A percentile compares a stretch with the other conserved stretches of the same genome.
Evolutionary conservation across 2,797 vertebrate genomes (phyloP).

Genomic region (Pangasius mekongensis): DNA sequence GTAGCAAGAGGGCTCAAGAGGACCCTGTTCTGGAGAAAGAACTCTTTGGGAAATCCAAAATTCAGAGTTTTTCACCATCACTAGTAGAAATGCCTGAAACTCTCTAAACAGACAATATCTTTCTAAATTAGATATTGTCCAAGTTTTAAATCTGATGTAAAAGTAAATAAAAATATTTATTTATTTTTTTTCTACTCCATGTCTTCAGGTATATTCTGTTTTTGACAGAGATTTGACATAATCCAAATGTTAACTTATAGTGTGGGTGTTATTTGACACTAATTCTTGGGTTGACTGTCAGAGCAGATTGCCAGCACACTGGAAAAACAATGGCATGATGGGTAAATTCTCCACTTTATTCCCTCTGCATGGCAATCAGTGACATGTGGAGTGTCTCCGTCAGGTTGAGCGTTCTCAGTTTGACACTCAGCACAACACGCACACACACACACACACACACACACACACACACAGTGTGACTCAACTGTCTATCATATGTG

Average conservation of each 20-base stretch:
- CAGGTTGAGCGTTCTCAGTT: slow-evolving; percentile 38
- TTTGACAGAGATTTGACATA: slow-evolving; percentile 53
- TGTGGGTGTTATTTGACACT: slow-evolving; percentile 70
- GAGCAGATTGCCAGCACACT: slow-evolving; percentile 62
- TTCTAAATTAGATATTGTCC: neutral
- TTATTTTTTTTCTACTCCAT: neutral
- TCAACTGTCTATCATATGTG: slow-evolving; percentile 30
- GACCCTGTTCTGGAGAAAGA: neutral
- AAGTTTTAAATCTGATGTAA: neutral
- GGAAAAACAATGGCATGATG: slow-evolving; percentile 48
- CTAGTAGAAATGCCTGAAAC: neutral
- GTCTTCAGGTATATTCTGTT: slow-evolving; percentile 61
- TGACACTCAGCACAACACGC: slow-evolving; percentile 21
- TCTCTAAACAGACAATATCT: neutral
- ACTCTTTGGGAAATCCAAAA: too few relatives aligned
- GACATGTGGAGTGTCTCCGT: slow-evolving; percentile 66
- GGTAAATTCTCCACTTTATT: slow-evolving; percentile 38
- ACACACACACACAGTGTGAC: slow-evolving; percentile 3
- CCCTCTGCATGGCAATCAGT: slow-evolving; percentile 58
- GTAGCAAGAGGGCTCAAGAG: neutral
- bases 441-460: slow-evolving; percentile 14
- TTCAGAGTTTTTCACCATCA: neutral
- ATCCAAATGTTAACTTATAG: slow-evolving; percentile 67
- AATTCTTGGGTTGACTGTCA: slow-evolving; percentile 74
- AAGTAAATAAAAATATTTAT: neutral